Evolutionary conservation across 2,113 vertebrate species (phyloP), one percentile per base, ranked within the genome.

Genomic region (Meleagris gallopavo): DNA sequence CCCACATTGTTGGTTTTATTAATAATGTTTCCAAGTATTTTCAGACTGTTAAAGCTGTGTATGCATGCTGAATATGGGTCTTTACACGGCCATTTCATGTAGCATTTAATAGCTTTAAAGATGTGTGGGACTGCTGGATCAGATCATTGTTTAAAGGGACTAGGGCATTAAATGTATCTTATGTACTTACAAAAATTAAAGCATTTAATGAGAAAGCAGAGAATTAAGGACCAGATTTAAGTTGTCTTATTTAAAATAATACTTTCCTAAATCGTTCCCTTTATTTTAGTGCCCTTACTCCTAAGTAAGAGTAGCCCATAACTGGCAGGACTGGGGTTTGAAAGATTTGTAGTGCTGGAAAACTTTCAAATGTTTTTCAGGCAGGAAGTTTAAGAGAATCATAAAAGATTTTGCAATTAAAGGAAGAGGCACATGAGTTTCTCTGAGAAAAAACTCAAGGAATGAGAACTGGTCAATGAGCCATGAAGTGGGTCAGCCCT

Each of bases 391-490:
- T 43, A 48, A 90, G 41, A 62, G 52, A 88, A 93, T 94, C 58
- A 60, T 91, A 69, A 88, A 90, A 96, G 83, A 91, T 91, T 65
- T 76, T 72, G 52, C 73, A 91, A 65, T 83, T 91, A 95, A 93
- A 91, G 61, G 54, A 81, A 94, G 95, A 86, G 61, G 94, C 94
- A n/a, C 36, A 0, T 69, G 72, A 89, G 11, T 90, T 96, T 83
- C 57, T 91, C 85, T 93, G 91, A 78, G 93, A 95, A 97, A 94
- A 88, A 95, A 88, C 90, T 96, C 76, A 8, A 88, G 72, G 93
- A 95, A 95, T 96, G 95, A 93, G 89, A 93, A 90, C 61, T 65
- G 73, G 79, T 93, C 80, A 91, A 66, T 95, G 86, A 91, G 65
- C 91, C 88, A 61, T 95, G 48, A 94, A 94, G 54, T 22, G 36